phyloP scores from a whole-genome alignment of 2,888 invertebrate genomes.

The Catocala sponsa region DNA sequence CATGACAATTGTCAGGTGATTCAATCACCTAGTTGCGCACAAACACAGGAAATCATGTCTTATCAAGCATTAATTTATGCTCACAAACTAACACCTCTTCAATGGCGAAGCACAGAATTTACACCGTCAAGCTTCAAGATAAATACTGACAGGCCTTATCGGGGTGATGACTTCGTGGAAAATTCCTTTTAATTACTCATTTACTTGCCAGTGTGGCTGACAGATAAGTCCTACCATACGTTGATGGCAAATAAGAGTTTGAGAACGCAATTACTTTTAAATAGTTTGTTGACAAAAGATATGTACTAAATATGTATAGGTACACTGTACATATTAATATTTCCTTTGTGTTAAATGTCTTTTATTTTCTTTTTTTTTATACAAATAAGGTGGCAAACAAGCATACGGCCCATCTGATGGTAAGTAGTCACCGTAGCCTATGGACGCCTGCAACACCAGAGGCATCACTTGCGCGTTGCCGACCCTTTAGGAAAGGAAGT shows the following conservation, averaged over 20 bases:
- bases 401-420: no score
- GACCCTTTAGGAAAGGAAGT: no score
- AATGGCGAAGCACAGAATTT: conserved; percentile 38
- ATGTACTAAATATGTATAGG: not conserved
- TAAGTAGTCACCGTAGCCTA: no score
- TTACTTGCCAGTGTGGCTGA: conserved; percentile 10
- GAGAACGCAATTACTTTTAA: conserved; percentile 12
- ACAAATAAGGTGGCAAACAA: no score
- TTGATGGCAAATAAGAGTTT: conserved; percentile 2
- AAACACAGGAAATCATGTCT: conserved; percentile 47
- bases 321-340: not conserved
- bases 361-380: no score
- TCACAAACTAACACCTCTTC: conserved; percentile 16
- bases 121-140: conserved; percentile 40
- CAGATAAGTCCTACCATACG: conserved; percentile 12
- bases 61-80: conserved; percentile 42
- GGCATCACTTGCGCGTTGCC: no score
- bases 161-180: conserved; percentile 57
- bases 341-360: no score
- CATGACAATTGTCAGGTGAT: conserved; percentile 19
- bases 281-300: conserved; percentile 3
- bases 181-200: conserved; percentile 63
- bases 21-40: conserved; percentile 22
- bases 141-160: conserved; percentile 48
- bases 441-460: no score